Evolutionary conservation across 2,797 vertebrate genomes (phyloP), one percentile per base, ranked within the genome.

Genomic region (Megalops cyprinoides): DNA sequence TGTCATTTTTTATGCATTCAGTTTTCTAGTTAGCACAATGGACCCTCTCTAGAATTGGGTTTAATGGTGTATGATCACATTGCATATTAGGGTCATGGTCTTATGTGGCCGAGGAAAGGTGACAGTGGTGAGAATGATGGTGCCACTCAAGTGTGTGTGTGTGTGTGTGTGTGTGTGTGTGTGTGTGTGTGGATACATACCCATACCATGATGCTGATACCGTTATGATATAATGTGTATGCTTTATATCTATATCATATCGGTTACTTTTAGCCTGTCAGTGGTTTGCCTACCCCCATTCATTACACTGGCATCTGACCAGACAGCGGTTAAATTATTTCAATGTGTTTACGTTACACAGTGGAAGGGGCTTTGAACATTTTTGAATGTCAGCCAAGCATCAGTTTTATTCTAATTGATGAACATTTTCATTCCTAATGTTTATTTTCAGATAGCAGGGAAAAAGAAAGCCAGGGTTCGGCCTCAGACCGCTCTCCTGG

Each of bases 361-460:
- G 56, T 69, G 78, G 62, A 79, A 81, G 48, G 23, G 51, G 75
- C 58, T 44, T 77, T 60, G 46, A 23, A 79, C 37, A 49, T 65
- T 77, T 81, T 82, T 84, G 81, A 84, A 79, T 76, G 82, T 81
- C 82, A 80, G 79, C 81, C 82, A 81, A 81, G 76, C 62, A 58
- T 51, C 67, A 55, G 37, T 58, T 85, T 82, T 75, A 76, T 74
- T 55, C 77, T 87, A 82, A 87, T 58, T 76, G 81, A 87, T 84
- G 76, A 78, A 80, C 79, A 81, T 82, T 86, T 82, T 79, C 73
- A 83, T 84, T 82, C 76, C 49, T 23, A 34, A 55, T 82, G 69
- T 87, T 86, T 84, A 74, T 86, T 83, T 83, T 86, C 9, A 74
- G 82, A 82, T 80, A 82, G 69, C 67, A 49, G 15, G 56, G 28